Conservation (phyloP, 2,113 vertebrate species). For the Cercocebus atys region DNA sequence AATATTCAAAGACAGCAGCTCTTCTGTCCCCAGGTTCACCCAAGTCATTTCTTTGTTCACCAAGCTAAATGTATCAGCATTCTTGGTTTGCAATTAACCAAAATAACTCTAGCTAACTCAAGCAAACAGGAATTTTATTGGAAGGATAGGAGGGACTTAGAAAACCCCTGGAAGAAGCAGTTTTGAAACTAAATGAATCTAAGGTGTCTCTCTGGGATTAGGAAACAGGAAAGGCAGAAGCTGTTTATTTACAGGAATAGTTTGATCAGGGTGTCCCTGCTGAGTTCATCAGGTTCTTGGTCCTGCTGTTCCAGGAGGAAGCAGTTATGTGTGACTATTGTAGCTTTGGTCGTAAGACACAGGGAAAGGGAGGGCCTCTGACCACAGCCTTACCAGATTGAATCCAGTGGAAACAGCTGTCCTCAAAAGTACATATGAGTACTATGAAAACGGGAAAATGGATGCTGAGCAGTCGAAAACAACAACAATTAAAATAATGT, state of each 20-base stretch:
- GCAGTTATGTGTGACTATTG: no score
- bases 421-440: not conserved
- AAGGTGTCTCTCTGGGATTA: not conserved
- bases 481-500: not conserved
- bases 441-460: not conserved
- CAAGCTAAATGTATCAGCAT: not conserved
- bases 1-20: not conserved
- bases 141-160: not conserved
- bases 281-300: not conserved
- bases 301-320: not conserved
- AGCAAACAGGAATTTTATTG: not conserved
- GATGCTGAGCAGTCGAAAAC: not conserved
- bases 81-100: not conserved
- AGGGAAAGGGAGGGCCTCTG: not conserved
- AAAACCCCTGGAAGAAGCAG: conserved; percentile 5
- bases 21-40: not conserved
- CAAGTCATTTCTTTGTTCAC: not conserved
- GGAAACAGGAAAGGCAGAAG: not conserved
- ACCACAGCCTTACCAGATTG: no score
- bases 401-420: not conserved
- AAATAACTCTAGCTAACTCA: conserved; percentile 39
- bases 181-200: not conserved
- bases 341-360: not conserved
- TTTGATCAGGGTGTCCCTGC: not conserved
- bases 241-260: not conserved